phyloP scores from a whole-genome alignment of 1,140 invertebrate species.

The Coelopa frigida region DNA sequence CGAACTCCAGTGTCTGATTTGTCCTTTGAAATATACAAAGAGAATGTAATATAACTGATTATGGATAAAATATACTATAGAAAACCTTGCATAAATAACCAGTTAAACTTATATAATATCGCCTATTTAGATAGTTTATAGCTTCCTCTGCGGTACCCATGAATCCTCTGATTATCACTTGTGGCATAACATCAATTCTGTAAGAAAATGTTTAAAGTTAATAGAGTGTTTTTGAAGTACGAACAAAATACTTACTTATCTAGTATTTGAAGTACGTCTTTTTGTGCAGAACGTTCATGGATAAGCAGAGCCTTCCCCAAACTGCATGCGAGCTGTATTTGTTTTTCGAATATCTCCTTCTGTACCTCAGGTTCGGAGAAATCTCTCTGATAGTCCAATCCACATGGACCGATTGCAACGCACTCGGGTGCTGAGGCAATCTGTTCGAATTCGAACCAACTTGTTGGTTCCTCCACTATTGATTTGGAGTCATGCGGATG shows the following conservation, averaged over 20 bases:
- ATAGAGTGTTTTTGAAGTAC: constrained; percentile 38
- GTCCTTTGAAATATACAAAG: constrained; percentile 51
- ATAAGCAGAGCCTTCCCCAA: constrained; percentile 84
- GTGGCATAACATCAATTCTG: constrained; percentile 58
- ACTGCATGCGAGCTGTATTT: constrained; percentile 78
- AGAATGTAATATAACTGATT: constrained; percentile 48
- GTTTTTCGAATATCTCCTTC: constrained; percentile 79
- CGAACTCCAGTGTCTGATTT: constrained; percentile 85
- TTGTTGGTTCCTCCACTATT: constrained; percentile 70
- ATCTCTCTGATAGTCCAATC: constrained; percentile 89
- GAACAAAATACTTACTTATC: constrained; percentile 41
- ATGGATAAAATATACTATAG: constrained; percentile 17
- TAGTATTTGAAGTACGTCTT: constrained; percentile 63
- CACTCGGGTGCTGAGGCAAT: constrained; percentile 77
- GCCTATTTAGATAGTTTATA: constrained; percentile 75
- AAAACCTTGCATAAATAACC: constrained; percentile 50
- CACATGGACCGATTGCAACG: constrained; percentile 90
- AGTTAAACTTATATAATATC: constrained; percentile 81
- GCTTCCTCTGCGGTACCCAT: constrained; percentile 83
- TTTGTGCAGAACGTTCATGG: constrained; percentile 85
- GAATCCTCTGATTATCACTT: constrained; percentile 87
- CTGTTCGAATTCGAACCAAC: constrained; percentile 61
- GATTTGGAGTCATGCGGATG: constrained; percentile 95
- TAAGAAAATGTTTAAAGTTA: constrained; percentile 8
- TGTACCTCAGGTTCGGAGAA: constrained; percentile 86